These are phyloP conservation scores for Phyllotreta cruciferae DNA, from an alignment of 2,888 invertebrate species.

Conservation along the genomic window DNA sequence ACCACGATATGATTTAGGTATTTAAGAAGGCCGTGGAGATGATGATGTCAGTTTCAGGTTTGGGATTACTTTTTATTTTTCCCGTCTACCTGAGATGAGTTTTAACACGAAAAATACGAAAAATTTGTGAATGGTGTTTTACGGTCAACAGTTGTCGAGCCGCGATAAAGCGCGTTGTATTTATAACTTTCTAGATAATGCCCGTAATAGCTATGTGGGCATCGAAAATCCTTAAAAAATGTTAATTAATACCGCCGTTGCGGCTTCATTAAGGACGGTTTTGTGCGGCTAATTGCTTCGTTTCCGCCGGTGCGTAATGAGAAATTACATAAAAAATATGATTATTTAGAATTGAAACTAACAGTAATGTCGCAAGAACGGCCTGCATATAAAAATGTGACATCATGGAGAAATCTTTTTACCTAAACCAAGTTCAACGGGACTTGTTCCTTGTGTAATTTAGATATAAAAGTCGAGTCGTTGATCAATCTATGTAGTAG, in stretches of 20 bases:
- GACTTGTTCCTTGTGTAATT: conserved; percentile 9
- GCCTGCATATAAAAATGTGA: conserved; percentile 10
- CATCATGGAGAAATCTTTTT: conserved; percentile 1
- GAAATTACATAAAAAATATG: conserved; percentile 10
- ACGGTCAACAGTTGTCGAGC: too few relatives aligned
- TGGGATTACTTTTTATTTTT: too few relatives aligned
- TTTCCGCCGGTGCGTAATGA: background rate
- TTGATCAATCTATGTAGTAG: conserved; percentile 15
- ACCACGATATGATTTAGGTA: conserved; percentile 12
- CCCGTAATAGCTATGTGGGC: too few relatives aligned
- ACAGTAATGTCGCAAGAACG: background rate
- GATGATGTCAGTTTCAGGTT: background rate
- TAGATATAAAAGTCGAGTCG: conserved; percentile 15
- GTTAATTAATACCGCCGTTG: too few relatives aligned
- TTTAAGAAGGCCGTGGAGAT: background rate
- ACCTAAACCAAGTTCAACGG: conserved; percentile 10
- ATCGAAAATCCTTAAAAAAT: too few relatives aligned
- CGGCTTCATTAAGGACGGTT: too few relatives aligned
- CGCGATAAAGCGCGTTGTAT: too few relatives aligned
- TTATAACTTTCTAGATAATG: too few relatives aligned
- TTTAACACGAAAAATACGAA: too few relatives aligned
- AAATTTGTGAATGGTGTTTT: too few relatives aligned
- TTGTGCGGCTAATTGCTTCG: too few relatives aligned
- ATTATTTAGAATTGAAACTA: conserved; percentile 2
- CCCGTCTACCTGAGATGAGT: too few relatives aligned